A percentile compares a stretch with the other conserved stretches of the same genome.
Evolutionary conservation across 2,888 invertebrate genomes (phyloP).

Genomic region (Salticus scenicus): DNA sequence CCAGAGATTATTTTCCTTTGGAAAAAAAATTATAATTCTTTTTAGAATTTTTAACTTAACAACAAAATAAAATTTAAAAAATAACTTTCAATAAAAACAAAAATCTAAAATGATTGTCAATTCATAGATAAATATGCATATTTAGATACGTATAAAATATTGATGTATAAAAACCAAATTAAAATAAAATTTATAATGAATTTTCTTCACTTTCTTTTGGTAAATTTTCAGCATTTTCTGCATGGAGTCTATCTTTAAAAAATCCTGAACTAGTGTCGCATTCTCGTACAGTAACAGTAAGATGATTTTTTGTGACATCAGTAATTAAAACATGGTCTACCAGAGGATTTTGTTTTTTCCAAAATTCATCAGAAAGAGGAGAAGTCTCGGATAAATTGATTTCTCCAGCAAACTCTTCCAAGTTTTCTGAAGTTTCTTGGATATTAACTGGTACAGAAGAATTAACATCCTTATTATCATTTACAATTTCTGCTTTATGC

Average conservation of each 20-base stretch:
- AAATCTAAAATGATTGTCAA: conserved; percentile 9
- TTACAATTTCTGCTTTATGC: not conserved
- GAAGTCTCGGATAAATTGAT: not conserved
- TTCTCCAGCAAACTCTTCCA: not conserved
- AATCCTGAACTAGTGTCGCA: conserved; percentile 95
- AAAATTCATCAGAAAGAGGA: conserved; percentile 80
- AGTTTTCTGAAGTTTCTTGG: not conserved
- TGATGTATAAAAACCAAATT: not conserved
- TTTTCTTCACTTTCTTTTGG: conserved; percentile 27
- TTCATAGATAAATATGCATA: conserved; percentile 1
- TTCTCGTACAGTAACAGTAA: conserved; percentile 96
- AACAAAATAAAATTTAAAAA: too few species aligned
- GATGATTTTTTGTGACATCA: conserved; percentile 94
- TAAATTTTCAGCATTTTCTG: conserved; percentile 21
- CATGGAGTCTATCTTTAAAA: conserved; percentile 78
- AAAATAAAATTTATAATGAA: not conserved
- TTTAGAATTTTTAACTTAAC: too few species aligned
- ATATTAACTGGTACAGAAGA: not conserved
- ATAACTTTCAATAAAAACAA: not conserved
- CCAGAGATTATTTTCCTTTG: too few species aligned
- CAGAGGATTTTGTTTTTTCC: conserved; percentile 79
- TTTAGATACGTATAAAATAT: not conserved
- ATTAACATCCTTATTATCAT: conserved; percentile 2
- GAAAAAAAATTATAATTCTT: too few species aligned
- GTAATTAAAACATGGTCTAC: conserved; percentile 95